Conservation (phyloP, 1,140 invertebrate genomes). For the Eciton burchellii region DNA sequence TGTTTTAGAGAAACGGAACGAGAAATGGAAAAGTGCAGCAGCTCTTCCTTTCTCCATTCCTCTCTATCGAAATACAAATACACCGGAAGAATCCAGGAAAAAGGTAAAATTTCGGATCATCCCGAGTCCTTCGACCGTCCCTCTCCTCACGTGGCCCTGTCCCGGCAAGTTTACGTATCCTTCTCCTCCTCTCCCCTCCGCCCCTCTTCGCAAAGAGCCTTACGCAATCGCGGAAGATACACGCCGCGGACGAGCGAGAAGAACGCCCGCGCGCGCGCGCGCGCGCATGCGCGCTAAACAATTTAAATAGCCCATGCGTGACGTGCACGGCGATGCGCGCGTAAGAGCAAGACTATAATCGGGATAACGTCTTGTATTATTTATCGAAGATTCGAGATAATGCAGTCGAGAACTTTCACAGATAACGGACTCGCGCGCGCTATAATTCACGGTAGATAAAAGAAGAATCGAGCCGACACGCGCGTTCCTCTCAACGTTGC, state of each 20-base stretch:
- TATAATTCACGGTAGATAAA: slow-evolving; percentile 63
- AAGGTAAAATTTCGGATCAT: slow-evolving; percentile 8
- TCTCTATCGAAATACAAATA: too few species aligned
- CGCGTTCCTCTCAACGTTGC: slow-evolving; percentile 25
- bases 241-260: too few species aligned
- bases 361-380: slow-evolving; percentile 66
- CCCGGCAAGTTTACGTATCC: too few species aligned
- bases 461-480: slow-evolving; percentile 61
- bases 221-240: too few species aligned
- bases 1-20: slow-evolving; percentile 46
- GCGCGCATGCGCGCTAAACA: not conserved
- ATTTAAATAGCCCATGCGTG: slow-evolving; percentile 6
- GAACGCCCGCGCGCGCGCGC: too few species aligned
- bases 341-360: slow-evolving; percentile 39
- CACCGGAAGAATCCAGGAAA: not conserved
- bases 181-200: too few species aligned
- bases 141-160: too few species aligned
- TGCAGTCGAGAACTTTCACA: slow-evolving; percentile 51
- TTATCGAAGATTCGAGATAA: slow-evolving; percentile 63
- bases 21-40: slow-evolving; percentile 30
- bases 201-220: too few species aligned
- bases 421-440: slow-evolving; percentile 60
- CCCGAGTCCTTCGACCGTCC: too few species aligned
- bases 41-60: not conserved
- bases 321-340: not conserved